These are phyloP conservation scores for Dipus sagitta DNA, from an alignment of 2,797 vertebrate species.

Conservation along the genomic window DNA sequence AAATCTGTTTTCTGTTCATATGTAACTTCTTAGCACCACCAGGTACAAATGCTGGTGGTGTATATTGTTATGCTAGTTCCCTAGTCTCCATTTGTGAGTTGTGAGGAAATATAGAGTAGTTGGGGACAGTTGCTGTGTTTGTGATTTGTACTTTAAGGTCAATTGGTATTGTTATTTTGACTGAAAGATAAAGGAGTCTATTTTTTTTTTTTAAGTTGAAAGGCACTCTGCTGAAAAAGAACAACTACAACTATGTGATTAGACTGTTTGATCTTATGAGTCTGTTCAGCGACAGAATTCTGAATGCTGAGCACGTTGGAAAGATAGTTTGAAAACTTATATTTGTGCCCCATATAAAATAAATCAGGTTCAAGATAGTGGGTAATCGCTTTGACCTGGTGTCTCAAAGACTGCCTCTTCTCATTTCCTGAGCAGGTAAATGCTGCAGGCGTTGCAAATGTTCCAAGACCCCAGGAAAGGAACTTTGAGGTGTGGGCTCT, in stretches of 20 bases:
- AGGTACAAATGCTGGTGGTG: background rate
- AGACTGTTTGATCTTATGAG: constrained; percentile 21
- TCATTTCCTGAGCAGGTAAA: background rate
- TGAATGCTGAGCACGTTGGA: background rate
- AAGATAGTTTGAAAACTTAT: background rate
- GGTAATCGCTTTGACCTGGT: background rate
- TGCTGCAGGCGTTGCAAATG: rapidly evolving
- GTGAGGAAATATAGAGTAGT: background rate
- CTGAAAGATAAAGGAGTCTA: background rate
- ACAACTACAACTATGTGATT: background rate
- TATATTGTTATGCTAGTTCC: constrained; percentile 5
- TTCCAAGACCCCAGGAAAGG: constrained; percentile 9
- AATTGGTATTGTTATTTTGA: constrained; percentile 40
- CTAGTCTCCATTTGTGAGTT: background rate
- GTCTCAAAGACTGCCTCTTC: background rate
- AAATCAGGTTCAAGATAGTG: background rate
- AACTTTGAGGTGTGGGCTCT: background rate
- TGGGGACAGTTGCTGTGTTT: background rate
- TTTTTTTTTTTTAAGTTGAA: constrained; percentile 6
- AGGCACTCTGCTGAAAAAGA: background rate
- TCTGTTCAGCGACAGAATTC: constrained; percentile 22
- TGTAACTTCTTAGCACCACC: background rate
- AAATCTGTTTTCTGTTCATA: background rate
- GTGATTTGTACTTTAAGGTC: constrained; percentile 51
- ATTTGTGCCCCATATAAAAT: background rate